A percentile compares a stretch with the other conserved stretches of the same genome.
Evolutionary conservation across 2,888 invertebrate genomes (phyloP).

Genomic region (Balanococcus diminutus): DNA sequence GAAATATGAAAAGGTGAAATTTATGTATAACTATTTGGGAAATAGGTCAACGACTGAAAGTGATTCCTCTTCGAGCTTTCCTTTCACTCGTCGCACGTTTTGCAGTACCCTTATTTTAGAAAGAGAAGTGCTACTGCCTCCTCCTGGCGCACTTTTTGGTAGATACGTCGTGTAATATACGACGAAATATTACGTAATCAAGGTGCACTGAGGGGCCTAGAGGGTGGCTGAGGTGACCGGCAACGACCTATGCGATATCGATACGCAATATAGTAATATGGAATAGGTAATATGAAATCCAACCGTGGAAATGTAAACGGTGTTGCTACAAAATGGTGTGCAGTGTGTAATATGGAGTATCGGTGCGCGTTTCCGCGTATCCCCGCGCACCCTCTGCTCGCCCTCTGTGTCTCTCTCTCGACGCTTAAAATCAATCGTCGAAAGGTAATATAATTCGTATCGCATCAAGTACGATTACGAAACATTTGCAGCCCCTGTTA

Average conservation of each 20-base stretch:
- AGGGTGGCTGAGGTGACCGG: background rate
- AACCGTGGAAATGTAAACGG: background rate
- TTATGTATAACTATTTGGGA: background rate
- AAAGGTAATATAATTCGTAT: slow-evolving; percentile 25
- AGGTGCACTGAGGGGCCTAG: background rate
- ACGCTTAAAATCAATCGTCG: slow-evolving; percentile 25
- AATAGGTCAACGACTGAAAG: background rate
- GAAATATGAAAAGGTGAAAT: background rate
- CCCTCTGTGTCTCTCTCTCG: background rate
- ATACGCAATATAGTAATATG: background rate
- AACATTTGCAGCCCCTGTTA: slow-evolving; percentile 36
- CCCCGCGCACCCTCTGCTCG: background rate
- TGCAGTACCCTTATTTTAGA: background rate
- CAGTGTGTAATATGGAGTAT: background rate
- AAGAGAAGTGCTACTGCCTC: background rate
- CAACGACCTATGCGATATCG: background rate
- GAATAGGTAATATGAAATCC: background rate
- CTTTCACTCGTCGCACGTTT: too few relatives aligned
- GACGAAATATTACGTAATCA: background rate
- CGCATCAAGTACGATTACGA: slow-evolving; percentile 35
- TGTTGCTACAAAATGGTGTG: too few relatives aligned
- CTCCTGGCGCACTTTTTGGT: too few relatives aligned
- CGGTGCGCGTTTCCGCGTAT: background rate
- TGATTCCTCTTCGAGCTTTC: background rate
- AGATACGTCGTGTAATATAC: background rate